Evolutionary conservation across 2,113 vertebrate species (phyloP), one percentile per base, ranked within the genome.

Genomic region (Ranitomeya variabilis): DNA sequence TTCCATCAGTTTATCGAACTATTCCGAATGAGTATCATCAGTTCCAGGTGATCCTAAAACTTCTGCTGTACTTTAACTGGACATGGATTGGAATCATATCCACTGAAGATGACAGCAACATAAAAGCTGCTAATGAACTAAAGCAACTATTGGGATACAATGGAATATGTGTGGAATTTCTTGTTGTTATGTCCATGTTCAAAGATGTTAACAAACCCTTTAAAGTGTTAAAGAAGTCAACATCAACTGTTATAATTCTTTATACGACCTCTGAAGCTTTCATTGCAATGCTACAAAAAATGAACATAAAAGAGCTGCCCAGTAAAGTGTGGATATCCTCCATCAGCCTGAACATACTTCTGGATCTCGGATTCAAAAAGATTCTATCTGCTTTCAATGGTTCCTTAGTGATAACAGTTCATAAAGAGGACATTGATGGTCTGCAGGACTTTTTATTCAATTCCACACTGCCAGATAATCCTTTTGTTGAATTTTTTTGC

Each of bases 1-100:
- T 81, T 26, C 57, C 57, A 81, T 60, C 51, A 8, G 15, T 80
- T 23, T 80, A 57, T 60, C 79, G 79, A 26, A 81, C 57, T 59
- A 26, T 81, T 31, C 55, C 79, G 26, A 60, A 81, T 81, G 79
- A 81, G 54, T 80, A 55, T 80, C 55, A 13, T 9, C 78, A 80
- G 78, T 15, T 81, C 55, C 6, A 81, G 16, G 23, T 81, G 21
- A 81, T 81, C 55, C n/a, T 81, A 59, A 55, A 81, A 81, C 79
- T 81, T n/a, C 13, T 81, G 79, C 23, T 60, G 12, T 18, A 81
- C 57, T 81, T 81, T 81, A 26, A 60, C 18, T 81, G 79, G 79
- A 81, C 21, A 13, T 81, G 79, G 79, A 57, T 81, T 9, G 79
- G 79, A 2, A 60, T 81, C 57, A 31, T 81, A 26, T 23, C 79